Conservation (phyloP, 2,888 invertebrate genomes). For the Ectropis crepuscularia region DNA sequence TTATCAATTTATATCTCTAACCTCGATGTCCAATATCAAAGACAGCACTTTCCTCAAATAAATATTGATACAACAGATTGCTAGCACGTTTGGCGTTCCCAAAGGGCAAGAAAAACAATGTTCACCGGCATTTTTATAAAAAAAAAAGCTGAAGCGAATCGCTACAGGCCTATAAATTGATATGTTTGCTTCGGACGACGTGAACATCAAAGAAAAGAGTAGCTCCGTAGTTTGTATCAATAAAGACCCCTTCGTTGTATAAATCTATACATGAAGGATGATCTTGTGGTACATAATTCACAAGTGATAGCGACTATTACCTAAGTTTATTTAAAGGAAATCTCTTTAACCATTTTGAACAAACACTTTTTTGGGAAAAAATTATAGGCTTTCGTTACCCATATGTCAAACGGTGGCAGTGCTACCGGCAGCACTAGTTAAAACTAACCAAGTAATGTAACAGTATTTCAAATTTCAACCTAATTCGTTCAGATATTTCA, state of each 20-base stretch:
- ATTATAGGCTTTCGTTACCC: no score
- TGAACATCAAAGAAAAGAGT: conserved; percentile 71
- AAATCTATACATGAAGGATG: conserved; percentile 64
- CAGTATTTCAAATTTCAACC: no score
- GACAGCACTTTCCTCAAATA: conserved; percentile 31
- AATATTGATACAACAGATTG: conserved; percentile 43
- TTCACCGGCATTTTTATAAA: conserved; percentile 39
- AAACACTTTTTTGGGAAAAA: no score
- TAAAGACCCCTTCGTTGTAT: conserved; percentile 68
- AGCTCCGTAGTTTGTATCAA: conserved; percentile 72
- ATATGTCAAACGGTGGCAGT: no score
- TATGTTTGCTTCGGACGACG: conserved; percentile 66
- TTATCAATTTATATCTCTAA: conserved; percentile 6
- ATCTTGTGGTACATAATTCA: conserved; percentile 37
- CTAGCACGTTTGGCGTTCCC: conserved; percentile 38
- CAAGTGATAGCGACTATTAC: conserved; percentile 29
- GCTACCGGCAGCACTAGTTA: no score
- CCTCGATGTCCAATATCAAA: conserved; percentile 9
- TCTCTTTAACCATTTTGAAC: no score
- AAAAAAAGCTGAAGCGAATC: conserved; percentile 29
- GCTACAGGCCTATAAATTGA: conserved; percentile 61
- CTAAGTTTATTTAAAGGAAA: no score
- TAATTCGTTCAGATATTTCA: no score
- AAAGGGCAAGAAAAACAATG: conserved; percentile 41
- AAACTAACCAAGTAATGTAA: no score